These are phyloP conservation scores for Podargus strigoides DNA, from an alignment of 2,797 vertebrate genomes.

Conservation along the genomic window DNA sequence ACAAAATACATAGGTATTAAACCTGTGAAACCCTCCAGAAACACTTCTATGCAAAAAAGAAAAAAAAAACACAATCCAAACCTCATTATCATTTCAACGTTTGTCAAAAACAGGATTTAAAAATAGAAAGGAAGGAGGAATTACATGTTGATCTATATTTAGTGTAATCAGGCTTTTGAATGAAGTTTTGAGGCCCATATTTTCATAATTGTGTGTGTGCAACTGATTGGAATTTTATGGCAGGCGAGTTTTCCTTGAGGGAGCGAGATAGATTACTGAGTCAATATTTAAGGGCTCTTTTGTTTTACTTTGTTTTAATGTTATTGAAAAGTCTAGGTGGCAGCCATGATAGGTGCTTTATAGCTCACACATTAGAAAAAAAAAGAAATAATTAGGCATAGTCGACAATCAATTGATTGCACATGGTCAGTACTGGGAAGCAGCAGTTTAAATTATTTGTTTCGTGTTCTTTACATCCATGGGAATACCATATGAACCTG, in stretches of 20 bases:
- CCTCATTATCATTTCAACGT: constrained; percentile 25
- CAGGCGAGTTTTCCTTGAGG: constrained; percentile 43
- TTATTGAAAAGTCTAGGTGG: constrained; percentile 50
- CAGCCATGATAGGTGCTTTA: constrained; percentile 31
- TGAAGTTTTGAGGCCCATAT: constrained; percentile 50
- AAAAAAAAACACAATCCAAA: background rate
- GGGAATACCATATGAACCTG: background rate
- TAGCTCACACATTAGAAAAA: constrained; percentile 23
- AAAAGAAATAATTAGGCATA: constrained; percentile 6
- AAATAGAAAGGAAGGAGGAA: constrained; percentile 57
- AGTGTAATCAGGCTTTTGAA: constrained; percentile 58
- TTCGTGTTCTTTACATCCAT: background rate
- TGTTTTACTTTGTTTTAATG: constrained; percentile 52
- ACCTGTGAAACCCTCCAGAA: constrained; percentile 45
- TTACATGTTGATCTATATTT: constrained; percentile 54
- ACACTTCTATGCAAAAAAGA: constrained; percentile 11
- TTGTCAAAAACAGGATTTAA: constrained; percentile 53
- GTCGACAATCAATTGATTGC: constrained; percentile 5
- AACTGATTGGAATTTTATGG: constrained; percentile 67
- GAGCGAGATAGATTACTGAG: constrained; percentile 59
- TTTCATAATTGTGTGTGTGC: constrained; percentile 60
- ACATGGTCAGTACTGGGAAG: background rate
- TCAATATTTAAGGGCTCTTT: constrained; percentile 57
- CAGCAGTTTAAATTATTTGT: constrained; percentile 11
- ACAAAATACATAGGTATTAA: constrained; percentile 47